phyloP scores from a whole-genome alignment of 1,140 invertebrate genomes.

The Lasaia peninsularis region DNA sequence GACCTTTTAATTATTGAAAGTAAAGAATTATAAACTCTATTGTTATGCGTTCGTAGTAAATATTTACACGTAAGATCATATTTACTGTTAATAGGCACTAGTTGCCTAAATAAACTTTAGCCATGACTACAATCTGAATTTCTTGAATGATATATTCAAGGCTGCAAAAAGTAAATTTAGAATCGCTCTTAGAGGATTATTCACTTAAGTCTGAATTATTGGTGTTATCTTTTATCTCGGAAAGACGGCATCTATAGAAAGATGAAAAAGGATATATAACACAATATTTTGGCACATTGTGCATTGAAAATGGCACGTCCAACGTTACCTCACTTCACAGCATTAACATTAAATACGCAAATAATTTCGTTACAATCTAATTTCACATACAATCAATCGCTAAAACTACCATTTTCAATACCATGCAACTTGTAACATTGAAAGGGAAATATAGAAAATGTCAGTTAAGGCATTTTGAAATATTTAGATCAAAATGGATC shows the following conservation, averaged over 20 bases:
- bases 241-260: conserved; percentile 42
- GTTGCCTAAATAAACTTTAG: too few species aligned
- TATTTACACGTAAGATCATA: too few species aligned
- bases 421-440: conserved; percentile 31
- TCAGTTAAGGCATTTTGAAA: conserved; percentile 42
- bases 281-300: conserved; percentile 53
- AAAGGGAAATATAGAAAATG: conserved; percentile 23
- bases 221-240: conserved; percentile 52
- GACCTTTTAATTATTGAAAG: too few species aligned
- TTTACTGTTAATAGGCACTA: too few species aligned
- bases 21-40: too few species aligned
- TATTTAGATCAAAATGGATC: conserved; percentile 36
- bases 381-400: not conserved
- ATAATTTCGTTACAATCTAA: conserved; percentile 4
- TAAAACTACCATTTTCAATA: conserved; percentile 34
- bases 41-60: too few species aligned
- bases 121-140: not conserved
- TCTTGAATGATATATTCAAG: conserved; percentile 34
- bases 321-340: conserved; percentile 16
- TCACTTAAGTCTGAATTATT: conserved; percentile 50
- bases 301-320: conserved; percentile 42
- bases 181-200: conserved; percentile 55
- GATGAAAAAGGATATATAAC: conserved; percentile 32
- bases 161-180: conserved; percentile 47
- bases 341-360: conserved; percentile 1